Percentiles rank a stretch among this genome's conserved stretches.
Evolutionary conservation across 2,797 vertebrate genomes (phyloP).

Genomic region (Rousettus madagascariensis): DNA sequence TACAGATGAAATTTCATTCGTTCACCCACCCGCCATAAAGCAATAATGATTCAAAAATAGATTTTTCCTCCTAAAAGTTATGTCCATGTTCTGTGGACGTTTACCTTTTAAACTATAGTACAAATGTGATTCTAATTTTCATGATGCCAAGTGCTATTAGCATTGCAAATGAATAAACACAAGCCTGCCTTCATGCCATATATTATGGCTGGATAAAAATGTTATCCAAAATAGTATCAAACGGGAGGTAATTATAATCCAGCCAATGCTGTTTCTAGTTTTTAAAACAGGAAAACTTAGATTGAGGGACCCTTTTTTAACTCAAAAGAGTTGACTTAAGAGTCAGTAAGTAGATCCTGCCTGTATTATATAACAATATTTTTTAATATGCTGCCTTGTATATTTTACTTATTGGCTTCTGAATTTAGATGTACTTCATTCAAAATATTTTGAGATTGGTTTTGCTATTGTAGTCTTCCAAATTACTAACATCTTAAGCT

Average conservation of each 20-base stretch:
- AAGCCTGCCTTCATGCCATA: background rate
- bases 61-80: background rate
- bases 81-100: background rate
- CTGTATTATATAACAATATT: slow-evolving; percentile 1
- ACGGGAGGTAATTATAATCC: background rate
- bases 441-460: background rate
- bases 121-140: slow-evolving; percentile 28
- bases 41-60: background rate
- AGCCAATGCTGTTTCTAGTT: background rate
- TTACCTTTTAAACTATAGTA: background rate
- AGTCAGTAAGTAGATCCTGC: background rate
- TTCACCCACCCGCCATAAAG: background rate
- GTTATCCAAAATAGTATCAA: background rate
- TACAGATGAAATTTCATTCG: too few species aligned
- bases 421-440: slow-evolving; percentile 21
- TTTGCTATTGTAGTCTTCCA: slow-evolving; percentile 20
- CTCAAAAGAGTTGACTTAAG: background rate
- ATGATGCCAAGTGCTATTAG: background rate
- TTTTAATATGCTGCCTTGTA: background rate
- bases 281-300: slow-evolving; percentile 5
- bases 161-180: background rate
- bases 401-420: slow-evolving; percentile 16
- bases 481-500: background rate
- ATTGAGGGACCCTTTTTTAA: background rate
- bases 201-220: background rate